Evolutionary conservation across 2,113 vertebrate species (phyloP), one percentile per base, ranked within the genome.

Genomic region (Chamaea fasciata): DNA sequence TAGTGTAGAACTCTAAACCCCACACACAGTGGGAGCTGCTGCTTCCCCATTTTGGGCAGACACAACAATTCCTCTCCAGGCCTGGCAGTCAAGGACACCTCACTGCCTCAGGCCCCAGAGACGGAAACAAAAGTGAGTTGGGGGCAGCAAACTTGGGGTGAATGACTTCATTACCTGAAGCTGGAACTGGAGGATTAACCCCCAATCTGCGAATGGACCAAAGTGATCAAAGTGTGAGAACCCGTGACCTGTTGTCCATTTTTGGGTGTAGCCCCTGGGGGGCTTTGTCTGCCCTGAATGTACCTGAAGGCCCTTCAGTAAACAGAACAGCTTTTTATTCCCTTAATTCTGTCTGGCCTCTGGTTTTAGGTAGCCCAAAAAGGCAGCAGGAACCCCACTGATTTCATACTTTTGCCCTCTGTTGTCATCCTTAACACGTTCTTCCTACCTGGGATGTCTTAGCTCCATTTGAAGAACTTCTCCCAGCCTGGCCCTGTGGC

Each of bases 341-440:
- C 31, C 60, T 35, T 7, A 1, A 19, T 44, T 12, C 2, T 46
- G 39, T 0, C 39, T 37, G 20, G 4, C 15, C 9, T 35, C 31
- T 30, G 26, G 0, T 44, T 62, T 44, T 12, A 46, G 15, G 21
- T 4, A 26, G 19, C 6, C 26, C 33, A 2, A 30, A 18, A 35
- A 24, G 26, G 15, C 33, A 37, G 7, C 26, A 55, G 17, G 13
- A 50, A 5, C 42, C n/a, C 12, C 44, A 8, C 7, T 44, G n/a
- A 27, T 53, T 35, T 59, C 70, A 17, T 18, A 13, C 20, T 62
- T 19, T 31, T 30, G 22, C 49, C 14, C 4, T 74, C 35, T 41
- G 2, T n/a, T 37, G 2, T 37, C 53, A 57, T 49, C 33, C n/a
- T 6, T 3, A 24, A 31, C 28, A 39, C 0, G 0, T 35, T 78